Base-by-base conservation (phyloP, 1,140 invertebrate species). In the Pantala flavescens region DNA sequence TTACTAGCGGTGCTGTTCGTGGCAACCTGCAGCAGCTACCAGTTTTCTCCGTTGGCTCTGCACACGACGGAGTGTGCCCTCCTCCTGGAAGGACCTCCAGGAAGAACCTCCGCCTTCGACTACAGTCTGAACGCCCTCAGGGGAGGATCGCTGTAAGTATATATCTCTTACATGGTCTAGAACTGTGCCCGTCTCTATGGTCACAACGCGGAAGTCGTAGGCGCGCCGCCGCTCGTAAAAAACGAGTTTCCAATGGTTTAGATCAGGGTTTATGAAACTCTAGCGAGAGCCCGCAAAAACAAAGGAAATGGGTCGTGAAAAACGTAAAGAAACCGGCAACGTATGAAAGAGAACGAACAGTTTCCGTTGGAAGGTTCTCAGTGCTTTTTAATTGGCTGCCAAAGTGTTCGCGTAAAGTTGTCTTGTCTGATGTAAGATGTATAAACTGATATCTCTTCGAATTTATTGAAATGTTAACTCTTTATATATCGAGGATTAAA, bases 61-160 rank as follows among this genome's bases (percentile, higher is more conserved):
- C 23, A 72, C n/a, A 3, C 71, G 14, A 24, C 71, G 28, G 91
- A 93, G 77, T 94, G 92, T 81, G 92, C 92, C 10, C 83, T 94
- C 23, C 83, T 93, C 76, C 81, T 95, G 70, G 86, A 88, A 74
- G 89, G 90, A 21, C 88, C 88, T 0, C 88, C 88, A 0, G 91
- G 90, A 75, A 86, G 90, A 77, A 90, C 89, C 75, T 92, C 88
- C 76, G 87, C 89, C 36, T 94, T 90, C 79, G 92, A 94, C 82
- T 94, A 93, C 81, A 91, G 90, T 78, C 87, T 91, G 74, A 94
- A 94, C 83, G 85, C 93, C 73, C 85, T 94, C 10, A 87, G 91
- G 78, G 91, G 89, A 76, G 83, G 81, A 16, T 79, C 84, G 71
- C 83, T 86, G 89, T 90, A 84, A 90, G 89, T 89, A n/a, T n/a